Percentiles rank a stretch among this genome's conserved stretches.
Evolutionary conservation across 2,797 vertebrate species (phyloP).

Genomic region (Tarsius wallacei): DNA sequence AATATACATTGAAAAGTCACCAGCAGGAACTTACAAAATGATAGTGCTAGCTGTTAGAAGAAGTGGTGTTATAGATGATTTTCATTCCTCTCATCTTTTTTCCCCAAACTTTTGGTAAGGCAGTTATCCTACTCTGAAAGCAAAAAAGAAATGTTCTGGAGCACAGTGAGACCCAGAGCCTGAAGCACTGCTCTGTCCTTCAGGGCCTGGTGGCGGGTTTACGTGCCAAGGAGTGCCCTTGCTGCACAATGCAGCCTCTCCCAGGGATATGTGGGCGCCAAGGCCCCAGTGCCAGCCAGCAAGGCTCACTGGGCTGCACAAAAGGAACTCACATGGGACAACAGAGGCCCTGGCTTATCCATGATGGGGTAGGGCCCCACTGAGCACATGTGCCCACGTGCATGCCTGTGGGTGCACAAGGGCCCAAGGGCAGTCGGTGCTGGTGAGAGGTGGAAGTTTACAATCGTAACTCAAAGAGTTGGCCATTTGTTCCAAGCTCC

Average conservation of each 20-base stretch:
- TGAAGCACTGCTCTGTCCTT: background rate
- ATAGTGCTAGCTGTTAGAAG: background rate
- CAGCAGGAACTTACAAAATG: background rate
- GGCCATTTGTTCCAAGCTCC: background rate
- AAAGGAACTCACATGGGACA: background rate
- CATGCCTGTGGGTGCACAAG: background rate
- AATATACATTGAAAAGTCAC: background rate
- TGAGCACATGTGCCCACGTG: background rate
- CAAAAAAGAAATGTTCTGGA: background rate
- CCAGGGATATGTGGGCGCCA: accelerated
- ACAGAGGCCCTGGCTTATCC: background rate
- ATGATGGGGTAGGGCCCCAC: background rate
- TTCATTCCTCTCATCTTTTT: background rate
- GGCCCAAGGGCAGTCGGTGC: background rate
- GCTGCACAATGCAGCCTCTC: background rate
- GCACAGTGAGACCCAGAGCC: accelerated
- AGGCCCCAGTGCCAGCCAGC: background rate
- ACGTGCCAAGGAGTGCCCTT: accelerated
- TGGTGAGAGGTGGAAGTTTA: background rate
- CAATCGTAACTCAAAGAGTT: background rate
- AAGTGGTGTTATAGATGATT: accelerated
- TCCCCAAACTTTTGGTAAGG: background rate
- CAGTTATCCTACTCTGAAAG: background rate
- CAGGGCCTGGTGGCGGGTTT: background rate
- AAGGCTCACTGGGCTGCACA: accelerated